Conservation (phyloP, 2,888 invertebrate genomes). For the Drosophila niveifrons region DNA sequence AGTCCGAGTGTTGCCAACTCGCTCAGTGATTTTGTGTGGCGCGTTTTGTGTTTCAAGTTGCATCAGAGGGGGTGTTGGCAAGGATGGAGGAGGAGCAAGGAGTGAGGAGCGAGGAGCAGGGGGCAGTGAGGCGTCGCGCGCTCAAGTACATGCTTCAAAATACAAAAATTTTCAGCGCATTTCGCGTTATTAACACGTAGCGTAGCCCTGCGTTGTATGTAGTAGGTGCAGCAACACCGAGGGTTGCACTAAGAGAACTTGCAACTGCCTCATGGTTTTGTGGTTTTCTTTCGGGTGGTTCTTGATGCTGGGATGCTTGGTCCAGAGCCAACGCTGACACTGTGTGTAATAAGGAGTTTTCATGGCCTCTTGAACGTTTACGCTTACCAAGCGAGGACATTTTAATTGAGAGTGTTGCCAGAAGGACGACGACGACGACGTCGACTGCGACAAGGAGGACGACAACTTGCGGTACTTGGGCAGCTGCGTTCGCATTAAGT, state of each 20-base stretch:
- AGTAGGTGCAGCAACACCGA: constrained; percentile 61
- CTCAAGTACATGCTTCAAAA: constrained; percentile 74
- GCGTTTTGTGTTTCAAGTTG: constrained; percentile 79
- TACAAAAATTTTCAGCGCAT: constrained; percentile 78
- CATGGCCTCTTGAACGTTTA: constrained; percentile 81
- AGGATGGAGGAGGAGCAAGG: not conserved
- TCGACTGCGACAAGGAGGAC: constrained; percentile 40
- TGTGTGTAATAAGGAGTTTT: constrained; percentile 79
- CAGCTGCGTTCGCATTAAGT: constrained; percentile 76
- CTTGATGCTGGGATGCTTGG: constrained; percentile 28
- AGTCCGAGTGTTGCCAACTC: constrained; percentile 79
- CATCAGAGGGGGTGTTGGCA: not conserved
- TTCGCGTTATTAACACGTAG: constrained; percentile 80
- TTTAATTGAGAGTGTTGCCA: constrained; percentile 81
- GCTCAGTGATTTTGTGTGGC: constrained; percentile 71
- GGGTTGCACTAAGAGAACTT: constrained; percentile 42
- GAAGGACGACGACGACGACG: constrained; percentile 62
- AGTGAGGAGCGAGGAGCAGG: constrained; percentile 11
- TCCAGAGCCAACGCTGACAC: constrained; percentile 60
- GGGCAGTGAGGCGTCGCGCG: constrained; percentile 68
- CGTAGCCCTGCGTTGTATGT: not conserved
- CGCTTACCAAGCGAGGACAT: constrained; percentile 81
- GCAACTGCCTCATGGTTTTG: constrained; percentile 27
- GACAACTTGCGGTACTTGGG: constrained; percentile 75
- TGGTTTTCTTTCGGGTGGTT: constrained; percentile 40